Evolutionary conservation across 2,797 vertebrate species (phyloP).

Genomic region (Pseudopleuronectes americanus): DNA sequence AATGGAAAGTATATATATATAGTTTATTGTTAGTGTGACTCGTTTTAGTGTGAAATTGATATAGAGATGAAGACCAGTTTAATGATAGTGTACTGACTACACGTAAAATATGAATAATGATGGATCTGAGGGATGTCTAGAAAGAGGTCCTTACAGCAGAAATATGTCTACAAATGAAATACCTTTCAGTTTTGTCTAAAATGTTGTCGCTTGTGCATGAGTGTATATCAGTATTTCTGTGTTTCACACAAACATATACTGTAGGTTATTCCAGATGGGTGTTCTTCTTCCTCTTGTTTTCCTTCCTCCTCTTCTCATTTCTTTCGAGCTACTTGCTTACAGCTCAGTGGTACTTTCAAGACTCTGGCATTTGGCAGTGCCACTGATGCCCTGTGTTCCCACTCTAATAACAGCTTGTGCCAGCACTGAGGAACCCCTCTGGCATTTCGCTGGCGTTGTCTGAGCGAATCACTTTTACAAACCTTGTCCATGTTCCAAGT

Average conservation of each 20-base stretch:
- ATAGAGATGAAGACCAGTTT: neutral
- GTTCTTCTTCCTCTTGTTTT: slow-evolving; percentile 14
- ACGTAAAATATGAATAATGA: slow-evolving; percentile 16
- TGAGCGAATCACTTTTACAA: slow-evolving; percentile 30
- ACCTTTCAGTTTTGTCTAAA: slow-evolving; percentile 37
- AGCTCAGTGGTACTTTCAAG: slow-evolving; percentile 55
- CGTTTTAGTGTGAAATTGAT: too few relatives aligned
- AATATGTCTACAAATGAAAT: slow-evolving; percentile 22
- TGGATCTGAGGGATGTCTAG: neutral
- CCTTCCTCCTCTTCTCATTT: slow-evolving; percentile 2
- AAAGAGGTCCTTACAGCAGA: too few relatives aligned
- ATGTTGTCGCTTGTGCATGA: slow-evolving; percentile 28
- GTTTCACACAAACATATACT: slow-evolving; percentile 7
- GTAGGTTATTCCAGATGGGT: slow-evolving; percentile 52
- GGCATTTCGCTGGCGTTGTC: slow-evolving; percentile 62
- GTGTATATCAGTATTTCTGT: neutral
- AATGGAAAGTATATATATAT: too few relatives aligned
- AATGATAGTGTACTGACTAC: neutral
- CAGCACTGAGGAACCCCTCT: slow-evolving; percentile 60
- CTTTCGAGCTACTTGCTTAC: slow-evolving; percentile 46
- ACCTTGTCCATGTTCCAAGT: slow-evolving; percentile 43
- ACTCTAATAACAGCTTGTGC: slow-evolving; percentile 54
- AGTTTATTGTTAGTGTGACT: too few relatives aligned
- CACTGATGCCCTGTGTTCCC: slow-evolving; percentile 44
- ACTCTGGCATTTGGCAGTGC: slow-evolving; percentile 65